Percentiles rank a stretch among this genome's conserved stretches.
Evolutionary conservation across 2,797 vertebrate species (phyloP).

Genomic region (Sebastes cheni): DNA sequence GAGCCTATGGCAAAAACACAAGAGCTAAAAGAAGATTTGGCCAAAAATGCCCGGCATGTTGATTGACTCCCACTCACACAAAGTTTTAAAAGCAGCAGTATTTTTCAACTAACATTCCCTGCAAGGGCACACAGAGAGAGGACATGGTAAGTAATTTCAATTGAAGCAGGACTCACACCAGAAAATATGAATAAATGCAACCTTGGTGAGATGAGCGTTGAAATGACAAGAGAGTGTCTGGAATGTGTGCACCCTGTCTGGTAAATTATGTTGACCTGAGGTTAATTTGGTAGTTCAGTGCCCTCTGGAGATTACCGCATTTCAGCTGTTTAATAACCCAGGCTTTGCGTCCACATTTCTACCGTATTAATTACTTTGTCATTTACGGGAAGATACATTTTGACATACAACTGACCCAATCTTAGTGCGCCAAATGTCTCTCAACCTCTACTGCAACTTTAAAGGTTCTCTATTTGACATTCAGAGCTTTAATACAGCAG

Average conservation of each 20-base stretch:
- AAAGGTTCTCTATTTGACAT: neutral
- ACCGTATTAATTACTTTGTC: constrained; percentile 60
- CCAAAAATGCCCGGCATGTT: neutral
- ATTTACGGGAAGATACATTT: constrained; percentile 31
- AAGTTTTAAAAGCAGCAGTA: constrained; percentile 14
- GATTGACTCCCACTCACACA: neutral
- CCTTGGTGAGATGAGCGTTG: constrained; percentile 25
- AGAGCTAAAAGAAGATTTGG: neutral
- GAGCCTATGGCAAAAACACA: constrained; percentile 24
- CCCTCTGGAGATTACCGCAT: constrained; percentile 72
- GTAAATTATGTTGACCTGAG: constrained; percentile 71
- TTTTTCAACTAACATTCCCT: constrained; percentile 25
- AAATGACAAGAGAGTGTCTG: constrained; percentile 48
- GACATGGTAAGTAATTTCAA: constrained; percentile 16
- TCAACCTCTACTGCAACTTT: neutral
- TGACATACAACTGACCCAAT: constrained; percentile 5
- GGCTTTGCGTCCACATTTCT: constrained; percentile 44
- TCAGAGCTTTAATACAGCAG: neutral
- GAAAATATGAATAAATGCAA: constrained; percentile 45
- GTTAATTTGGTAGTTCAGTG: constrained; percentile 76
- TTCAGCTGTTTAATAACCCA: constrained; percentile 66
- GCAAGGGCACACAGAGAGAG: constrained; percentile 47
- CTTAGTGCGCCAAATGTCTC: neutral
- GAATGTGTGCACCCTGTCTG: constrained; percentile 25
- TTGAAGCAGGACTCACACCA: neutral